Conservation (phyloP, 2,113 vertebrate genomes). For the Leptobrachium ailaonicum region DNA sequence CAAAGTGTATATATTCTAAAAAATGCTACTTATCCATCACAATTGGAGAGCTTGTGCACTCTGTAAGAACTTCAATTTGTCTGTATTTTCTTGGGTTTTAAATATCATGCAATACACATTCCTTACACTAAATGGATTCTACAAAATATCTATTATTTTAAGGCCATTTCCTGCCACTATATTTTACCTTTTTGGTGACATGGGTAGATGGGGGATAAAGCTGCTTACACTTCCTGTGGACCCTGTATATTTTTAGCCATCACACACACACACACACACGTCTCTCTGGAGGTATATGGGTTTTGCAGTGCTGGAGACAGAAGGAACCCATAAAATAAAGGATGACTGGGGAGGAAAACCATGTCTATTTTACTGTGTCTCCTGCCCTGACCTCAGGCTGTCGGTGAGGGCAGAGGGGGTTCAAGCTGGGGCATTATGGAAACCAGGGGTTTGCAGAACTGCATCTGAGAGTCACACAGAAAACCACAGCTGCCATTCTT, state of each 20-base stretch:
- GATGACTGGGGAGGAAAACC: background rate
- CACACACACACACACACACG: too few relatives aligned
- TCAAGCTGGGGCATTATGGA: background rate
- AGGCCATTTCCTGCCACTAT: background rate
- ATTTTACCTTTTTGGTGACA: background rate
- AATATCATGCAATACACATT: background rate
- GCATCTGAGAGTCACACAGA: background rate
- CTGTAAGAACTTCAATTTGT: too few relatives aligned
- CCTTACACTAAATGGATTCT: background rate
- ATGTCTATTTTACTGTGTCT: background rate
- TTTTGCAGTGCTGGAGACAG: background rate
- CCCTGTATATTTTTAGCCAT: too few relatives aligned
- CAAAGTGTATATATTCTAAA: too few relatives aligned
- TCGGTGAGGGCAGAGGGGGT: too few relatives aligned
- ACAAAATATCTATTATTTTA: background rate
- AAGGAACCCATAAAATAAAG: background rate
- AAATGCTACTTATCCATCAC: too few relatives aligned
- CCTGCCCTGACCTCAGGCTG: background rate
- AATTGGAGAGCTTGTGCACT: too few relatives aligned
- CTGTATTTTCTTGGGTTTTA: too few relatives aligned
- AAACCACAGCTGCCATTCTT: background rate
- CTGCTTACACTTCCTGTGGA: background rate
- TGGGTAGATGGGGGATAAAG: background rate
- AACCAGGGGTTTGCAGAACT: background rate
- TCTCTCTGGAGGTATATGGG: background rate